A percentile compares a stretch with the other conserved stretches of the same genome.
phyloP scores from a whole-genome alignment of 2,888 invertebrate genomes.

The Parnassius glacialis region DNA sequence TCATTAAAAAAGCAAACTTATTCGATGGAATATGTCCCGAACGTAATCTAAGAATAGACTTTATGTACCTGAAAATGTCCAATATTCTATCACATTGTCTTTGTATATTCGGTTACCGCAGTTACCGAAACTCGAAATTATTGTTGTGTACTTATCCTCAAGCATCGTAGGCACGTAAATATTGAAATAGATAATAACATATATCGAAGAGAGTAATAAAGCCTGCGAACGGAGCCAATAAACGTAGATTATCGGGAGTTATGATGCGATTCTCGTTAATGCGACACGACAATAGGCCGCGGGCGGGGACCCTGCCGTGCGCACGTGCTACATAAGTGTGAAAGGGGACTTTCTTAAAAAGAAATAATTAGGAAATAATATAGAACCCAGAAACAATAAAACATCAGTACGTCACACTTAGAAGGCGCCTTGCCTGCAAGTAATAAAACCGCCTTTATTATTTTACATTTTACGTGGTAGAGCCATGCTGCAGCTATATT shows the following conservation, averaged over 20 bases:
- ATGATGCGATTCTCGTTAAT: slow-evolving; percentile 77
- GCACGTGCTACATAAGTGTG: slow-evolving; percentile 29
- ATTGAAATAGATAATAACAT: slow-evolving; percentile 26
- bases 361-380: too few species aligned
- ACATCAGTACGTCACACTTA: too few species aligned
- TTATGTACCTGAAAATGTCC: too few species aligned
- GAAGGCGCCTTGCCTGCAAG: too few species aligned
- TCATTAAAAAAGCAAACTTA: too few species aligned
- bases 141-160: slow-evolving; percentile 20
- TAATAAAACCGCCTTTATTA: too few species aligned
- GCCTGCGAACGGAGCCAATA: slow-evolving; percentile 70
- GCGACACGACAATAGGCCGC: slow-evolving; percentile 74
- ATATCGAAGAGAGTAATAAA: slow-evolving; percentile 46
- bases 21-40: too few species aligned
- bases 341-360: slow-evolving; percentile 30
- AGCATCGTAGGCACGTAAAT: slow-evolving; percentile 22
- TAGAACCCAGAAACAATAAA: too few species aligned
- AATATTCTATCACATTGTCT: too few species aligned
- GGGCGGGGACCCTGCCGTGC: slow-evolving; percentile 41
- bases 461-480: too few species aligned
- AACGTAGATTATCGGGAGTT: slow-evolving; percentile 80
- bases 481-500: too few species aligned
- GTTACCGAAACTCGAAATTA: slow-evolving; percentile 34
- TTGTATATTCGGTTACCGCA: neutral
- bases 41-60: too few species aligned